Conservation (phyloP, 53 echinoderm and acorn worm genomes). For the Zoroaster sp. region DNA sequence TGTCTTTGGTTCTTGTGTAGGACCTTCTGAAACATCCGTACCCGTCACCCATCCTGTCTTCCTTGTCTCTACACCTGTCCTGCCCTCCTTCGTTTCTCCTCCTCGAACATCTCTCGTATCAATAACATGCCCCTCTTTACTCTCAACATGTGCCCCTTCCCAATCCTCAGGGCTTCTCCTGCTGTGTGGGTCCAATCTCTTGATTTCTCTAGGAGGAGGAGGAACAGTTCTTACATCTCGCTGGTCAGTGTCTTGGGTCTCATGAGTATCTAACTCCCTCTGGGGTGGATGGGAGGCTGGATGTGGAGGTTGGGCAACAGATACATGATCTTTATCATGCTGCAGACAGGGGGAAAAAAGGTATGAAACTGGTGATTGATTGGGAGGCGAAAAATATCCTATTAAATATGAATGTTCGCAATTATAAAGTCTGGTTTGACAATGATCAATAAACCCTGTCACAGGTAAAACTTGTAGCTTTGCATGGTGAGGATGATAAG, state of each 20-base stretch:
- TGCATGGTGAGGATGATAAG: too few species aligned
- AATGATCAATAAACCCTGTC: too few species aligned
- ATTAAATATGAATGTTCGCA: too few species aligned
- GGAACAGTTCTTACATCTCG: constrained; percentile 2
- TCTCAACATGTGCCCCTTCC: constrained; percentile 5
- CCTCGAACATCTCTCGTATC: not conserved
- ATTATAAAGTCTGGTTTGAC: too few species aligned
- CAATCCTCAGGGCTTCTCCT: constrained; percentile 32
- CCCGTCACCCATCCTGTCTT: not conserved
- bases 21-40: not conserved
- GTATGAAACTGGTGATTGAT: too few species aligned
- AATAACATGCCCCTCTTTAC: not conserved
- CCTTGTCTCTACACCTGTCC: not conserved
- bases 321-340: constrained; percentile 17
- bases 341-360: not conserved
- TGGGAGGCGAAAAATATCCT: too few species aligned
- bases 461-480: too few species aligned
- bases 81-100: not conserved
- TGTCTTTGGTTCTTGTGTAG: not conserved
- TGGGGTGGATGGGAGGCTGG: not conserved
- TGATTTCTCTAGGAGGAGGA: constrained; percentile 40
- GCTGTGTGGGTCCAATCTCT: constrained; percentile 37
- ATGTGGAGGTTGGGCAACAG: constrained; percentile 5
- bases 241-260: not conserved
- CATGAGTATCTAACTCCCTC: not conserved